These are phyloP conservation scores for Astreopora myriophthalma DNA, from an alignment of 64 coral and sea anemone species.

Conservation along the genomic window DNA sequence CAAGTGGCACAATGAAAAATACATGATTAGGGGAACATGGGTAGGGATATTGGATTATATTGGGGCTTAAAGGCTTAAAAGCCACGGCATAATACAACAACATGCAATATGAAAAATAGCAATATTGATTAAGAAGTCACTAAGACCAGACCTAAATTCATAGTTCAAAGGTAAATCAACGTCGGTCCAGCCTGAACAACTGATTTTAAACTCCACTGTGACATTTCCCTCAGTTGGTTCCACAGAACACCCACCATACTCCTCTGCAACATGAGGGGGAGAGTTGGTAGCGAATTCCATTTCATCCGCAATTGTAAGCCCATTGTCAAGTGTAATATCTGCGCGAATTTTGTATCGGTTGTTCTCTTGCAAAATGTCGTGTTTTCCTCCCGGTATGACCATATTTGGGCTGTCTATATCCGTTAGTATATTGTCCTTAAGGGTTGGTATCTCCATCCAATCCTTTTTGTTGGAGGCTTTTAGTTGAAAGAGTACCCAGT, in stretches of 20 bases:
- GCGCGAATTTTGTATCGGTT: background rate
- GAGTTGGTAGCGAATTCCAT: constrained; percentile 72
- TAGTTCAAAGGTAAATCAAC: constrained; percentile 62
- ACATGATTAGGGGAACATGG: no score
- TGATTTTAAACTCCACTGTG: constrained; percentile 47
- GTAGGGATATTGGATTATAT: no score
- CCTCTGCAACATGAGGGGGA: background rate
- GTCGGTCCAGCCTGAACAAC: constrained; percentile 57
- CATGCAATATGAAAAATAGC: background rate
- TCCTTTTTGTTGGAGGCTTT: background rate
- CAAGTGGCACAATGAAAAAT: no score
- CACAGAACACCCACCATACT: constrained; percentile 27
- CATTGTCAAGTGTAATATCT: background rate
- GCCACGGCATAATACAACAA: no score
- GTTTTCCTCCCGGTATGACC: constrained; percentile 55
- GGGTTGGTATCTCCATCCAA: constrained; percentile 37
- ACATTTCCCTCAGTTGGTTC: constrained; percentile 50
- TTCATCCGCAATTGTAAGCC: background rate
- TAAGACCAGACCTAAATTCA: constrained; percentile 62
- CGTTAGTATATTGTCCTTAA: constrained; percentile 42
- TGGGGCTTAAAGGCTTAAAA: no score
- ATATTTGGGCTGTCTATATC: constrained; percentile 66
- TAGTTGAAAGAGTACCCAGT: constrained; percentile 62
- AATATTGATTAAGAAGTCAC: background rate
- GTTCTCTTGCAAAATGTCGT: constrained; percentile 4